Percentiles rank a stretch among this genome's conserved stretches.
Conservation (phyloP, 2,888 invertebrate genomes). For the Oligia latruncula region DNA sequence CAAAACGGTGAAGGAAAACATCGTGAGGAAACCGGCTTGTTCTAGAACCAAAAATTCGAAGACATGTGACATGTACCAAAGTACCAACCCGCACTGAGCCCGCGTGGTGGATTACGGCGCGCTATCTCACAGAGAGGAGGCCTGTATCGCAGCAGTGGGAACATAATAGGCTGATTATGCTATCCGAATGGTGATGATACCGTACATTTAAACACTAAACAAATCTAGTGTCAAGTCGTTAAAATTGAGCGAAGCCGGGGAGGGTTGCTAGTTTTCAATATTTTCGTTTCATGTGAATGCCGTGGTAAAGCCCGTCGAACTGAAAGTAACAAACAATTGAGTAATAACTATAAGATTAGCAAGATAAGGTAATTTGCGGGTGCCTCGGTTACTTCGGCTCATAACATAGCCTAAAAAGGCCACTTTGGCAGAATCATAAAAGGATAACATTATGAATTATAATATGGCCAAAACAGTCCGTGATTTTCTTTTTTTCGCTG, state of each 20-base stretch:
- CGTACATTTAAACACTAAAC: not conserved
- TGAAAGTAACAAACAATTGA: not conserved
- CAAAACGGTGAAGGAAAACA: too few relatives aligned
- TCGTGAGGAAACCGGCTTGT: too few relatives aligned
- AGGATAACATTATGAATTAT: too few relatives aligned
- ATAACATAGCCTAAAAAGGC: not conserved
- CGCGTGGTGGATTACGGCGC: not conserved
- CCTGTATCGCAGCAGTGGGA: not conserved
- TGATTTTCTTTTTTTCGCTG: too few relatives aligned
- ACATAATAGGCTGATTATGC: not conserved
- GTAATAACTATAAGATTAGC: conserved; percentile 16
- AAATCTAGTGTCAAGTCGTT: not conserved
- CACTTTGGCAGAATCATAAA: too few relatives aligned
- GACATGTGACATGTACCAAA: not conserved
- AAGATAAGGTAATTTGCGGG: conserved; percentile 17
- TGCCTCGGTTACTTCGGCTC: not conserved
- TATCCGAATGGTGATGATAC: not conserved
- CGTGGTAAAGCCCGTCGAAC: not conserved
- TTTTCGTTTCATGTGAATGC: not conserved
- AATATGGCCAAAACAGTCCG: too few relatives aligned
- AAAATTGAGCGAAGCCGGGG: too few relatives aligned
- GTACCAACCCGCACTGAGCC: too few relatives aligned
- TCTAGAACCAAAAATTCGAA: not conserved
- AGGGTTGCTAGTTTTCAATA: not conserved
- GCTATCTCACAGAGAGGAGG: not conserved